phyloP scores from a whole-genome alignment of 2,113 vertebrate species.

The Clinocottus analis region DNA sequence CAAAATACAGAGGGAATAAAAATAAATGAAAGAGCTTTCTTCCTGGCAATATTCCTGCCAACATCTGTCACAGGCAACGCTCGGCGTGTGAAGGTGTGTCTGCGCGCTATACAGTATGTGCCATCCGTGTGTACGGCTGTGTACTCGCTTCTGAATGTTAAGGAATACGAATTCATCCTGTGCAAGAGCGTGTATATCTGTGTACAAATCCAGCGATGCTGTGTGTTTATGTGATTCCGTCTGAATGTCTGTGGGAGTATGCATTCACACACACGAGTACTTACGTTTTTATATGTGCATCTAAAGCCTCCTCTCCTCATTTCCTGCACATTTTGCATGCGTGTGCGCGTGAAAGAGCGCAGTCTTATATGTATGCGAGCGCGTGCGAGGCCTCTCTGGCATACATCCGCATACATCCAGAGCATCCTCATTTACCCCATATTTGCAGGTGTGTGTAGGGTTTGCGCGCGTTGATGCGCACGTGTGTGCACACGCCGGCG shows the following conservation, averaged over 20 bases:
- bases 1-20: slow-evolving; percentile 79
- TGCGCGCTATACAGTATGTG: slow-evolving; percentile 50
- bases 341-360: slow-evolving; percentile 23
- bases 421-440: slow-evolving; percentile 62
- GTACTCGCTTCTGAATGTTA: slow-evolving; percentile 49
- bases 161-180: slow-evolving; percentile 73
- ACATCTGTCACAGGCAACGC: slow-evolving; percentile 81
- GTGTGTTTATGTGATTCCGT: slow-evolving; percentile 49
- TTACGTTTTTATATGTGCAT: slow-evolving; percentile 57
- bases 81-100: slow-evolving; percentile 67
- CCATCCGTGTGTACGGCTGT: slow-evolving; percentile 53
- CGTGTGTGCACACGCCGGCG: slow-evolving; percentile 42
- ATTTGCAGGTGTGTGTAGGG: slow-evolving; percentile 50
- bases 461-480: background rate
- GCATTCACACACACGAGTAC: slow-evolving; percentile 60
- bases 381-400: slow-evolving; percentile 38
- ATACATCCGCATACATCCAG: slow-evolving; percentile 59
- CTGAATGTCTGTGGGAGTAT: slow-evolving; percentile 57
- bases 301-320: slow-evolving; percentile 61
- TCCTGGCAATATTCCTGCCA: slow-evolving; percentile 79
- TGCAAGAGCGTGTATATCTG: slow-evolving; percentile 45
- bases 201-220: slow-evolving; percentile 51
- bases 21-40: slow-evolving; percentile 78
- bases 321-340: slow-evolving; percentile 70
- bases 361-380: slow-evolving; percentile 26